These are phyloP conservation scores for Tenthredo livida DNA, from an alignment of 2,888 invertebrate genomes.

Conservation along the genomic window DNA sequence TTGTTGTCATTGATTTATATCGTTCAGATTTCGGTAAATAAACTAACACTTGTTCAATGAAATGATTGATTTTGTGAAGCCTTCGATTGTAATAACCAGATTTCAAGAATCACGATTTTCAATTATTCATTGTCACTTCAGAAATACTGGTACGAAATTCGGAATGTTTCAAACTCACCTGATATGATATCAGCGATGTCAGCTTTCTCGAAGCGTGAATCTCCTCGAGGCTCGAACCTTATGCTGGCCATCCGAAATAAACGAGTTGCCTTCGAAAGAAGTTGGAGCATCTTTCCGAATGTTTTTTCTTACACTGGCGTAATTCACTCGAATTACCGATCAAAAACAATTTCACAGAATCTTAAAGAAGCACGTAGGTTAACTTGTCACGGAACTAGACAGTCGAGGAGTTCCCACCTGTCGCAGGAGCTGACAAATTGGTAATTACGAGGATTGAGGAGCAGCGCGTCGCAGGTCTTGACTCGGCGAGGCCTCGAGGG, in stretches of 20 bases:
- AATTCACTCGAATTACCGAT: neutral
- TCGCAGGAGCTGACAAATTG: neutral
- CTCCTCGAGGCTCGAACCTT: constrained; percentile 67
- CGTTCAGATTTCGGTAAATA: too few species aligned
- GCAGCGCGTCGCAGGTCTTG: neutral
- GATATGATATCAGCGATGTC: constrained; percentile 86
- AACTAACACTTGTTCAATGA: too few species aligned
- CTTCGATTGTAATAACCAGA: too few species aligned
- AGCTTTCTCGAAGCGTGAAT: constrained; percentile 92
- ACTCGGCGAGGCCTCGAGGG: neutral
- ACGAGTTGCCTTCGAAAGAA: neutral
- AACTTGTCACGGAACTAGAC: neutral
- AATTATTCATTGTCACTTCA: constrained; percentile 15
- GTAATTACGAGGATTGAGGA: neutral
- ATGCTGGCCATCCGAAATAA: neutral
- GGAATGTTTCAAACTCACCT: constrained; percentile 80
- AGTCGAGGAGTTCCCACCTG: neutral
- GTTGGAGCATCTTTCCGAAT: neutral
- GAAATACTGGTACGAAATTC: constrained; percentile 3
- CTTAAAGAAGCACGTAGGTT: neutral
- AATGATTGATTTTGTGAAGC: too few species aligned
- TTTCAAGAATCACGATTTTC: neutral
- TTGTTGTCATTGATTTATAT: too few species aligned
- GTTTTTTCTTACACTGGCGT: neutral
- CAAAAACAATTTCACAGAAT: neutral